Evolutionary conservation across 2,888 invertebrate species (phyloP), one percentile per base, ranked within the genome.

Genomic region (Willowsia nigromaculata): DNA sequence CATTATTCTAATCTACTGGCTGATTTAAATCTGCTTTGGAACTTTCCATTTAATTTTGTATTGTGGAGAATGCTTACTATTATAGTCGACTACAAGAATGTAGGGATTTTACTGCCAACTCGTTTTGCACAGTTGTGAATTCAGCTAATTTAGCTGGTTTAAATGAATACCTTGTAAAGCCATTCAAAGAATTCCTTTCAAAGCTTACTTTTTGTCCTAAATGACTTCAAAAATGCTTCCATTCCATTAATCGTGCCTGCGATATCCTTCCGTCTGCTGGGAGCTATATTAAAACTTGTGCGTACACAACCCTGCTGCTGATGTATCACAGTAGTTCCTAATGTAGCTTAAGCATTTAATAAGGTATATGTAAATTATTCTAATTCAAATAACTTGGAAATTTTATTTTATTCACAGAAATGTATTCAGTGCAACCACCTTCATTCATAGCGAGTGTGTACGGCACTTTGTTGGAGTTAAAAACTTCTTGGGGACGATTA

Each of bases 401-500:
- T 56, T 56, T 56, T 22, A 22, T 30, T 65, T 65, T 27, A 59
- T 59, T 22, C 4, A 22, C 2, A 11, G n/a, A 18, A 7, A 22
- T 27, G 9, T 22, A 65, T 33, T 65, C 33, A 30, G 25, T 62
- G 11, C 13, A 33, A 13, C 30, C 65, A 65, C 15, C 22, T 56
- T 56, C 25, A 4, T 53, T 9, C 4, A 3, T 13, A n/a, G 53
- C 53, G n/a, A 53, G 53, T 53, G 13, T n/a, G n/a, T 15, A 18
- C 15, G 53, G 5, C 13, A 53, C 53, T 53, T 53, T 18, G 15
- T 18, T 6, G 30, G 5, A 33, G 5, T 40, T 6, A 13, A 40
- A 40, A 71, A 37, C 6, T 71, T 71, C 40, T 71, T 71, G 78
- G 78, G 68, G 65, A 47, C 85, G 62, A 86, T 86, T 86, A 80